A percentile compares a stretch with the other conserved stretches of the same genome.
These are phyloP conservation scores for Nyctibius bracteatus DNA, from an alignment of 2,113 vertebrate genomes.

Conservation along the genomic window DNA sequence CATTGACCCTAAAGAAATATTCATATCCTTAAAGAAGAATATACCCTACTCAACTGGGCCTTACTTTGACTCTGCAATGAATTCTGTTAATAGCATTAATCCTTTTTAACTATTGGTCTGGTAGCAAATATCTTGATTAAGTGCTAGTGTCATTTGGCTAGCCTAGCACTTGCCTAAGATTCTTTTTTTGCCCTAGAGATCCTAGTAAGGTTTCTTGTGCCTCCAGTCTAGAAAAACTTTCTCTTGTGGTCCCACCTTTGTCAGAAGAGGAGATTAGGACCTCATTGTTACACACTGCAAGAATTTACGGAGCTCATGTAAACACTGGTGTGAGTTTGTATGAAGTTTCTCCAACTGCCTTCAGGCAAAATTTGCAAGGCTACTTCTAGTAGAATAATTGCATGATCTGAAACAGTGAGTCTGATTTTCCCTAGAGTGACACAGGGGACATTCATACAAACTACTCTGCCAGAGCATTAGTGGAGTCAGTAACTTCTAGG, in stretches of 20 bases:
- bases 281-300: not conserved
- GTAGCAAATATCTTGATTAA: not conserved
- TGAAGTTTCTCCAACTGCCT: not conserved
- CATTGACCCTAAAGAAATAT: not conserved
- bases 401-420: not conserved
- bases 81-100: not conserved
- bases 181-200: not conserved
- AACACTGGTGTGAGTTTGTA: not conserved
- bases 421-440: not conserved
- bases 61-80: not conserved
- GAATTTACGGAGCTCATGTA: not conserved
- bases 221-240: not conserved
- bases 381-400: not conserved
- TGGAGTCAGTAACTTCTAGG: not conserved
- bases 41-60: not conserved
- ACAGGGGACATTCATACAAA: not conserved
- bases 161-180: not conserved
- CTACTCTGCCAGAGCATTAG: not conserved
- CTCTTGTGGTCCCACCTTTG: not conserved
- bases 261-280: not conserved
- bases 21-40: not conserved
- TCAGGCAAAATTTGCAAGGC: constrained; percentile 16
- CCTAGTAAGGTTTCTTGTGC: not conserved
- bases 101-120: fast-evolving
- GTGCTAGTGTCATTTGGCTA: not conserved